Evolutionary conservation across 1,140 invertebrate genomes (phyloP).

Genomic region (Daktulosphaira vitifoliae): DNA sequence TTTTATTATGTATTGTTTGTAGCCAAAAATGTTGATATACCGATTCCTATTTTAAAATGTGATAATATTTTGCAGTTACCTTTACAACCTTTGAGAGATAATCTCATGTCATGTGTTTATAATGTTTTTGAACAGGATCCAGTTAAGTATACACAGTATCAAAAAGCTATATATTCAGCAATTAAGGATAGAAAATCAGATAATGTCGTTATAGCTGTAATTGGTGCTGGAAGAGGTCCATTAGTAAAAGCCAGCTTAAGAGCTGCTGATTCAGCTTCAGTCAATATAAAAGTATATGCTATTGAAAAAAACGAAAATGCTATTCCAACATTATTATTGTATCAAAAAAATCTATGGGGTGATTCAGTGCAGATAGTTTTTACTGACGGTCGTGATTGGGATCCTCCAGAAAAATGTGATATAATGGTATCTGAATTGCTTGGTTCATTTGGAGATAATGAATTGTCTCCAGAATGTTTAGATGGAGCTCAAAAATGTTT

Average conservation of each 20-base stretch:
- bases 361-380: slow-evolving; percentile 65
- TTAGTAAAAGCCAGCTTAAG: slow-evolving; percentile 74
- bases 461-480: slow-evolving; percentile 95
- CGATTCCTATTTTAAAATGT: slow-evolving; percentile 53
- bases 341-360: slow-evolving; percentile 73
- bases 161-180: slow-evolving; percentile 70
- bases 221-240: slow-evolving; percentile 93
- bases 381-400: slow-evolving; percentile 85
- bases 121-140: slow-evolving; percentile 98
- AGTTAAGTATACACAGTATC: slow-evolving; percentile 90
- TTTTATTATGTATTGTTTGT: slow-evolving; percentile 25
- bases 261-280: slow-evolving; percentile 61
- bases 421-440: slow-evolving; percentile 94
- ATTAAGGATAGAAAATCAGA: slow-evolving; percentile 47
- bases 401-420: slow-evolving; percentile 73
- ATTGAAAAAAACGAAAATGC: slow-evolving; percentile 99
- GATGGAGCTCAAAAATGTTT: slow-evolving; percentile 89
- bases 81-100: slow-evolving; percentile 88
- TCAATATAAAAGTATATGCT: slow-evolving; percentile 70
- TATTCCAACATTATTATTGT: slow-evolving; percentile 36
- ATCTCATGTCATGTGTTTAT: slow-evolving; percentile 94
- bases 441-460: slow-evolving; percentile 97
- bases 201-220: slow-evolving; percentile 68
- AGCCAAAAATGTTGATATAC: not conserved
- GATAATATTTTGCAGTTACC: slow-evolving; percentile 87